Conservation (phyloP, 1,140 invertebrate genomes). For the roundworm (Caenorhabditis elegans) region DNA sequence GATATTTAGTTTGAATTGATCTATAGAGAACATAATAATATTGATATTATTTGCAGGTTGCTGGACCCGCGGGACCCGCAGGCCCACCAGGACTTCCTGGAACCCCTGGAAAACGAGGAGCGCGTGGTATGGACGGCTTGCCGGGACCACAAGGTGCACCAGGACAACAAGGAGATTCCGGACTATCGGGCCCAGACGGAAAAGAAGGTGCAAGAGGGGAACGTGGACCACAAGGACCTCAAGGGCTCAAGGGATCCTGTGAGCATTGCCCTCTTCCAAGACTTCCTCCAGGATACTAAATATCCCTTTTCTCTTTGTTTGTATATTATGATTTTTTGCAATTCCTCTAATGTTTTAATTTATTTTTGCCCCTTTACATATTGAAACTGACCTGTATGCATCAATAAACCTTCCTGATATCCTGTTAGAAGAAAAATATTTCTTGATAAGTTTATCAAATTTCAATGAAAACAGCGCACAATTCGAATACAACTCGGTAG, state of each 20-base stretch:
- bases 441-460: neutral
- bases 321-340: neutral
- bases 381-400: too few species aligned
- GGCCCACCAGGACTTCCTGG: slow-evolving; percentile 38
- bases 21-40: too few species aligned
- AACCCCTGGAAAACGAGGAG: slow-evolving; percentile 36
- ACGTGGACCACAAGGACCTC: slow-evolving; percentile 34
- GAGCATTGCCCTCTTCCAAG: slow-evolving; percentile 47
- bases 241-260: slow-evolving; percentile 38
- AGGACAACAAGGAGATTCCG: slow-evolving; percentile 36
- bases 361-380: neutral
- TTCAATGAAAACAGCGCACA: neutral
- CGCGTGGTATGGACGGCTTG: slow-evolving; percentile 35
- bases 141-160: slow-evolving; percentile 41
- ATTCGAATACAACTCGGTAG: neutral
- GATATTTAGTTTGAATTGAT: too few species aligned
- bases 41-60: neutral
- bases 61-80: slow-evolving; percentile 44
- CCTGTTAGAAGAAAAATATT: neutral
- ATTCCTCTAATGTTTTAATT: neutral
- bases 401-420: too few species aligned
- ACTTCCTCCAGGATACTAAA: slow-evolving; percentile 48
- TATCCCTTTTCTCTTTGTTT: neutral
- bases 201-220: slow-evolving; percentile 42
- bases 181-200: slow-evolving; percentile 40